These are phyloP conservation scores for Axea sp. DNA, from an alignment of 2,888 invertebrate species.

Conservation along the genomic window DNA sequence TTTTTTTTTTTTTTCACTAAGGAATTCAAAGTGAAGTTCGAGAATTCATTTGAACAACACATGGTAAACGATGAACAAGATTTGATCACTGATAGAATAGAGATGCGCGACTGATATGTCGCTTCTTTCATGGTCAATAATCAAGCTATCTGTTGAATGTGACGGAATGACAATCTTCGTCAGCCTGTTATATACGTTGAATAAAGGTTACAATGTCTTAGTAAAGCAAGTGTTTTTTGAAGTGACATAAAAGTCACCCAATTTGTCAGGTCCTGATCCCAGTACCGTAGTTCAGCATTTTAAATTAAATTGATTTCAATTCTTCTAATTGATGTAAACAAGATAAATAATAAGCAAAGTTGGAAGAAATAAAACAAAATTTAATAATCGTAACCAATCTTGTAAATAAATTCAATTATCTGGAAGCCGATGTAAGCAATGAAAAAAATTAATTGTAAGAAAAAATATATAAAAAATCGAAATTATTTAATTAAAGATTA, in stretches of 20 bases:
- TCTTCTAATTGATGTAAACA: too few relatives aligned
- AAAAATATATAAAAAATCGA: too few relatives aligned
- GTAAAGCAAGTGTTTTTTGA: conserved; percentile 4
- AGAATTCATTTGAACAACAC: conserved; percentile 35
- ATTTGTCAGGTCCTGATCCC: background rate
- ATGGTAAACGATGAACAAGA: conserved; percentile 25
- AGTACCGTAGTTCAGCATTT: background rate
- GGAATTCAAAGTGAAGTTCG: conserved; percentile 40
- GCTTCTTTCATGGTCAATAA: conserved; percentile 28
- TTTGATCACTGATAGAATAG: conserved; percentile 42
- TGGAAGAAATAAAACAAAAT: too few relatives aligned
- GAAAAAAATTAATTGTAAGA: too few relatives aligned
- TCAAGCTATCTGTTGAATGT: conserved; percentile 35
- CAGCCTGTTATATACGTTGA: conserved; percentile 33
- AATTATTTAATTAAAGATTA: too few relatives aligned
- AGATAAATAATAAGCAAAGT: too few relatives aligned
- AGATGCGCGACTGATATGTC: conserved; percentile 46
- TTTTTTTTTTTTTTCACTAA: conserved; percentile 10
- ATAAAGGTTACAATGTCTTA: conserved; percentile 23
- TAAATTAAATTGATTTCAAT: too few relatives aligned
- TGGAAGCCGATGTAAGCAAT: too few relatives aligned
- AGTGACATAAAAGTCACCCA: too few relatives aligned
- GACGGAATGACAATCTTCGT: conserved; percentile 47
- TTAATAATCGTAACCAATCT: too few relatives aligned
- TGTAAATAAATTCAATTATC: too few relatives aligned